Conservation (phyloP, 2,888 invertebrate genomes). For the Macropis europaea region DNA sequence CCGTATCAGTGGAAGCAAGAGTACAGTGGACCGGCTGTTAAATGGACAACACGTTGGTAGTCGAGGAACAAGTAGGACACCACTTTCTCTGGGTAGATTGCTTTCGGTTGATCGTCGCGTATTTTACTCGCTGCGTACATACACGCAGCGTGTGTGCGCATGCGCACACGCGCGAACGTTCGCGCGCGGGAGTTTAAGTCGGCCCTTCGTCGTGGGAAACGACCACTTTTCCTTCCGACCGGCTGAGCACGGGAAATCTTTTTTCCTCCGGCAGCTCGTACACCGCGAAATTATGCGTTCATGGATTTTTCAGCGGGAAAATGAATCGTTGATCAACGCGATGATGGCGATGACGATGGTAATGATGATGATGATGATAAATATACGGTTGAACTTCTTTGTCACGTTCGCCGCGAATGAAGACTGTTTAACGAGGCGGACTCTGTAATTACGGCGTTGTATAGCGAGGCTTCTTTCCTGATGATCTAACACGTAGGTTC, state of each 20-base stretch:
- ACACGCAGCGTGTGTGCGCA: neutral
- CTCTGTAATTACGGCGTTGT: neutral
- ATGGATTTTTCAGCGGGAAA: neutral
- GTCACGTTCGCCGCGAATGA: neutral
- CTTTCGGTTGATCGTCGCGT: conserved; percentile 21
- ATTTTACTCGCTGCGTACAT: neutral
- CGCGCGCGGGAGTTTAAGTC: too few species aligned
- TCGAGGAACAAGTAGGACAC: conserved; percentile 72
- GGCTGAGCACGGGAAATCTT: conserved; percentile 14
- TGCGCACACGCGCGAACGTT: neutral
- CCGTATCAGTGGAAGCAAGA: too few species aligned
- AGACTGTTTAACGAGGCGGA: neutral
- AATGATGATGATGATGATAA: neutral
- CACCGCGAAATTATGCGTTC: neutral
- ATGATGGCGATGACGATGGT: neutral
- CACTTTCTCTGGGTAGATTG: conserved; percentile 69
- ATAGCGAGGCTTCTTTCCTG: neutral
- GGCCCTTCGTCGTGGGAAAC: conserved; percentile 36
- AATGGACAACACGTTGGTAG: too few species aligned
- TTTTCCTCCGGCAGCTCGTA: neutral
- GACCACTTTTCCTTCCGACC: conserved; percentile 35
- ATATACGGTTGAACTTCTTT: neutral
- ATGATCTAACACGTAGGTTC: neutral
- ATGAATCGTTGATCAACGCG: neutral
- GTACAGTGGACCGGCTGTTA: too few species aligned